A percentile compares a stretch with the other conserved stretches of the same genome.
Evolutionary conservation across 53 echinoderm and acorn worm genomes (phyloP).

Genomic region (Henricia sp.): DNA sequence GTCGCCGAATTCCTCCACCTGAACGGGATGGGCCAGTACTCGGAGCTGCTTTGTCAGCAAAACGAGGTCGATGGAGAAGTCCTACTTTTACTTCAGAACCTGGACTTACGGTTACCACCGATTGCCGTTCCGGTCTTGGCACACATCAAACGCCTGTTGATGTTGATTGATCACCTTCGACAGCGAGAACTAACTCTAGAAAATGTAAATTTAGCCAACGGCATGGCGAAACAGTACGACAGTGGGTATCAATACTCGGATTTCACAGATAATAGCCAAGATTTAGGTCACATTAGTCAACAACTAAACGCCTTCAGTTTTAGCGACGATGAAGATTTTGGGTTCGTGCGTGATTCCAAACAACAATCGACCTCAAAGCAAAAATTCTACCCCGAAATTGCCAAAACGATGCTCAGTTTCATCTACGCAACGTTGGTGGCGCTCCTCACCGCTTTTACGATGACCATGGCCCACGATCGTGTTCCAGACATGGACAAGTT

Average conservation of each 20-base stretch:
- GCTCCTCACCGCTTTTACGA: slow-evolving; percentile 88
- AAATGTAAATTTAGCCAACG: neutral
- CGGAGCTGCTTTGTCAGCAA: slow-evolving; percentile 68
- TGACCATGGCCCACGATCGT: slow-evolving; percentile 92
- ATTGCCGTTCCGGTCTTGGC: slow-evolving; percentile 77
- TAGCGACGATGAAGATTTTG: slow-evolving; percentile 39
- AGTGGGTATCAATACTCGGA: neutral
- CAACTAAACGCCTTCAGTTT: slow-evolving; percentile 46
- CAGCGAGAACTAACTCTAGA: neutral
- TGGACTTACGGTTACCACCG: slow-evolving; percentile 82
- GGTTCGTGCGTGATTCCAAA: neutral
- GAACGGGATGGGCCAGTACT: slow-evolving; percentile 81
- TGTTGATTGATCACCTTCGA: slow-evolving; percentile 62
- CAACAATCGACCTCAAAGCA: neutral
- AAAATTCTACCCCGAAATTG: slow-evolving; percentile 72
- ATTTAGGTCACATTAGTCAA: slow-evolving; percentile 40
- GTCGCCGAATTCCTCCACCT: slow-evolving; percentile 77
- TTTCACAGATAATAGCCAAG: neutral
- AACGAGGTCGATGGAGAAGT: slow-evolving; percentile 91
- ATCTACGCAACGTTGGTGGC: slow-evolving; percentile 76
- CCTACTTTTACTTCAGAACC: slow-evolving; percentile 79
- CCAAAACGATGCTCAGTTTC: slow-evolving; percentile 87
- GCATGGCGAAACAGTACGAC: neutral
- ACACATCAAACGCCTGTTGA: slow-evolving; percentile 80
- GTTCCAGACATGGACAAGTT: slow-evolving; percentile 95